Base-by-base conservation (phyloP, 1,140 invertebrate genomes). In the Cecropterus lyciades region DNA sequence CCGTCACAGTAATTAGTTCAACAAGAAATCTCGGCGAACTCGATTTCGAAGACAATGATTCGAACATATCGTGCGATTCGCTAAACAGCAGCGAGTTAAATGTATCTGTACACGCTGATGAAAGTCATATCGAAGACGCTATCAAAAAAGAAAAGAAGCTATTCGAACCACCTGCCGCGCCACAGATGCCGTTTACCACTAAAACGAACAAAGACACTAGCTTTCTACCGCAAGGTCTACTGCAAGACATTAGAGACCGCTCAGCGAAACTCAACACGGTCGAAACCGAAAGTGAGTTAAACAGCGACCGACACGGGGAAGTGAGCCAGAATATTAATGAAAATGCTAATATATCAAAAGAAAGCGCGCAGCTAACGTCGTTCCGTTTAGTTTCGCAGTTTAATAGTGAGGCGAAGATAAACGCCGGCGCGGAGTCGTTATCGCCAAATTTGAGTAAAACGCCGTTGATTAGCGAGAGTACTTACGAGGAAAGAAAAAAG, bases 61-160 rank as follows among this genome's bases (percentile, higher is more conserved):
- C 94, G 69, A 95, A 94, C 72, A 94, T 96, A 84, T 96, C 95
- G 75, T 96, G 94, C 82, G 95, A 95, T 80, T 96, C 95, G 10
- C 84, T 96, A 67, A 95, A 95, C 87, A 94, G 94, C 82, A 93
- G 93, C 55, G 95, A 96, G 76, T 71, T 94, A 20, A 93, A 93
- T 68, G 85, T 84, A 67, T 91, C 84, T 77, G 80, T 92, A 77
- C 87, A 91, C 65, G 79, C 85, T 49, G 89, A 91, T 65, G 89
- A 92, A 89, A 89, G 80, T 82, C 89, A 89, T 70, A 80, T 69
- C 73, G 89, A 90, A 70, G 83, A 88, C 57, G 43, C 70, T 40
- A 79, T 72, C 63, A 90, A 92, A 87, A 88, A 87, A 73, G 84
- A 89, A 82, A 91, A 85, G 73, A 84, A 87, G 81, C 68, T 79